These are phyloP conservation scores for Labeo catla DNA, from an alignment of 2,113 vertebrate species.

Conservation along the genomic window DNA sequence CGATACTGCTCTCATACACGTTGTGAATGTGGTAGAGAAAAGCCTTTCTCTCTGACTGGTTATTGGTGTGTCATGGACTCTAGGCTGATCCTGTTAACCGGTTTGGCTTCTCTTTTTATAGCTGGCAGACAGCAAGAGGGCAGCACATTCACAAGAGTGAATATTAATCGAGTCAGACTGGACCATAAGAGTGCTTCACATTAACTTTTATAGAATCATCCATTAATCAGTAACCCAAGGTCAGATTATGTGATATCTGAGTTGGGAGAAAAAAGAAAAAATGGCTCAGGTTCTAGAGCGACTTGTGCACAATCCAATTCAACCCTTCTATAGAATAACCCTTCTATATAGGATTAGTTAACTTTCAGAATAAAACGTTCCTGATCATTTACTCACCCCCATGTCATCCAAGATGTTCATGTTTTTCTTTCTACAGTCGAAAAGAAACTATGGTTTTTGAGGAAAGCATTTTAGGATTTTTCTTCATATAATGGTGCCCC, in stretches of 20 bases:
- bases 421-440: too few species aligned
- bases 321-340: not conserved
- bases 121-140: slow-evolving; percentile 7
- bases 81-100: slow-evolving; percentile 43
- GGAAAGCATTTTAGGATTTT: too few species aligned
- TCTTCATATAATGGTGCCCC: too few species aligned
- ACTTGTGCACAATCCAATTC: not conserved
- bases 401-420: too few species aligned
- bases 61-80: slow-evolving; percentile 32
- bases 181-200: not conserved
- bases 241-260: slow-evolving; percentile 7
- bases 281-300: not conserved
- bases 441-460: too few species aligned
- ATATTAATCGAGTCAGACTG: slow-evolving; percentile 29
- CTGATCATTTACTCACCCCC: too few species aligned
- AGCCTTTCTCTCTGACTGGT: slow-evolving; percentile 29
- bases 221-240: slow-evolving; percentile 13
- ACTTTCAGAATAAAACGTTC: too few species aligned
- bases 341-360: not conserved
- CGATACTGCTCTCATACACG: not conserved
- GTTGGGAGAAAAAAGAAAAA: not conserved
- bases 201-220: slow-evolving; percentile 27
- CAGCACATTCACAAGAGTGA: slow-evolving; percentile 5
- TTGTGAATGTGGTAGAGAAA: not conserved
- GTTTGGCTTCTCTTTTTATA: not conserved